Evolutionary conservation across 2,888 invertebrate genomes (phyloP).

Genomic region (Lordiphosa fenestrarum): DNA sequence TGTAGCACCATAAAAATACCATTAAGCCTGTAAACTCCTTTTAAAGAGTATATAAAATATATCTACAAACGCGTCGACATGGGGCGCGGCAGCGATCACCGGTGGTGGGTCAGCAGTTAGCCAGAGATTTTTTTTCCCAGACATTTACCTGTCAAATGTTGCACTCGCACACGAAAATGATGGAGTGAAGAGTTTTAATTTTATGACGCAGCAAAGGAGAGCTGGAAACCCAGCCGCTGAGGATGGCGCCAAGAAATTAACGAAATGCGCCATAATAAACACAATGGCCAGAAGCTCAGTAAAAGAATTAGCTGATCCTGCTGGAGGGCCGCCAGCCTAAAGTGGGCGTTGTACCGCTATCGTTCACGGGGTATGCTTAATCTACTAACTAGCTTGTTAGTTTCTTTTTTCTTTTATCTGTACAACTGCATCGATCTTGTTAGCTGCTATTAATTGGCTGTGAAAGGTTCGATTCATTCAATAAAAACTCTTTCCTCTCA

Average conservation of each 20-base stretch:
- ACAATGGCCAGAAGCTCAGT: conserved; percentile 24
- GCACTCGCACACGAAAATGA: conserved; percentile 75
- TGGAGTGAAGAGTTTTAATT: conserved; percentile 78
- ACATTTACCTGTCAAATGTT: conserved; percentile 77
- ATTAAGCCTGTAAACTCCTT: not conserved
- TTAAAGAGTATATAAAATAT: conserved; percentile 3
- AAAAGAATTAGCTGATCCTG: conserved; percentile 9
- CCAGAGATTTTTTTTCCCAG: conserved; percentile 53
- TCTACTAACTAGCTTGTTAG: conserved; percentile 65
- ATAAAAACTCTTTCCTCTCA: conserved; percentile 51
- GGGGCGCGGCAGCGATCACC: conserved; percentile 53
- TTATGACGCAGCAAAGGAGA: conserved; percentile 75
- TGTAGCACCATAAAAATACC: no score
- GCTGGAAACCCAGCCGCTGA: conserved; percentile 25
- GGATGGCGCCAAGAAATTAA: conserved; percentile 75
- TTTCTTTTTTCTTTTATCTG: conserved; percentile 48
- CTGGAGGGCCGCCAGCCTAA: no score
- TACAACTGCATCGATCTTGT: conserved; percentile 62
- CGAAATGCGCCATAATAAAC: conserved; percentile 74
- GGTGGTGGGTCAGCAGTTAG: conserved; percentile 31
- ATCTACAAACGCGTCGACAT: conserved; percentile 6
- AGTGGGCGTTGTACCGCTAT: conserved; percentile 5
- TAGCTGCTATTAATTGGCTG: conserved; percentile 69
- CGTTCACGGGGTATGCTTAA: conserved; percentile 16
- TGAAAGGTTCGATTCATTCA: conserved; percentile 66